These are phyloP conservation scores for Platynereis dumerilii DNA, from an alignment of 2,888 invertebrate genomes.

Conservation along the genomic window DNA sequence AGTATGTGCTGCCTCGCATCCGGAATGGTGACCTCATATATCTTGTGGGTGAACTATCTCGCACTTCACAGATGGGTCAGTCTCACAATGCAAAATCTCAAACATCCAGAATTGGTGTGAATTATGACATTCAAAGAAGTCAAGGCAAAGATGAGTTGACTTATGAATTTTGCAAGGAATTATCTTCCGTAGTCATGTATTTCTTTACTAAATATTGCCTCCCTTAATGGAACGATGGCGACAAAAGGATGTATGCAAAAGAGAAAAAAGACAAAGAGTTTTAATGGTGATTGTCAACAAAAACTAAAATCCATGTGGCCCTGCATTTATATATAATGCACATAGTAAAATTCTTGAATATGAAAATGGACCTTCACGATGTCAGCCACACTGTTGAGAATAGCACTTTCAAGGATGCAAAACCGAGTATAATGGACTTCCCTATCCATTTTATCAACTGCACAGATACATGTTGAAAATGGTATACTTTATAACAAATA, in stretches of 20 bases:
- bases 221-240: not conserved
- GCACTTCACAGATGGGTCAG: too few relatives aligned
- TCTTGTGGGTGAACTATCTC: not conserved
- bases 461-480: too few relatives aligned
- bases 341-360: slow-evolving; percentile 3
- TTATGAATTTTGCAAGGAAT: slow-evolving; percentile 11
- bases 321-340: too few relatives aligned
- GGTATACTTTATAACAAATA: too few relatives aligned
- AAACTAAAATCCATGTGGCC: slow-evolving; percentile 3
- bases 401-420: slow-evolving; percentile 13
- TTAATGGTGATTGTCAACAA: not conserved
- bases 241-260: not conserved
- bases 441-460: too few relatives aligned
- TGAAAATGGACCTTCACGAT: slow-evolving; percentile 15
- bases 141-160: not conserved
- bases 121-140: not conserved
- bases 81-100: too few relatives aligned
- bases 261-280: not conserved
- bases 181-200: slow-evolving; percentile 2
- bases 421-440: slow-evolving; percentile 9
- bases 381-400: slow-evolving; percentile 8
- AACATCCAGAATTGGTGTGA: too few relatives aligned
- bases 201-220: slow-evolving; percentile 11
- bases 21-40: slow-evolving; percentile 9
- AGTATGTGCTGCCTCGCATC: slow-evolving; percentile 13